Evolutionary conservation across 64 coral and sea anemone genomes (phyloP).

Genomic region (Anthopleura sola): DNA sequence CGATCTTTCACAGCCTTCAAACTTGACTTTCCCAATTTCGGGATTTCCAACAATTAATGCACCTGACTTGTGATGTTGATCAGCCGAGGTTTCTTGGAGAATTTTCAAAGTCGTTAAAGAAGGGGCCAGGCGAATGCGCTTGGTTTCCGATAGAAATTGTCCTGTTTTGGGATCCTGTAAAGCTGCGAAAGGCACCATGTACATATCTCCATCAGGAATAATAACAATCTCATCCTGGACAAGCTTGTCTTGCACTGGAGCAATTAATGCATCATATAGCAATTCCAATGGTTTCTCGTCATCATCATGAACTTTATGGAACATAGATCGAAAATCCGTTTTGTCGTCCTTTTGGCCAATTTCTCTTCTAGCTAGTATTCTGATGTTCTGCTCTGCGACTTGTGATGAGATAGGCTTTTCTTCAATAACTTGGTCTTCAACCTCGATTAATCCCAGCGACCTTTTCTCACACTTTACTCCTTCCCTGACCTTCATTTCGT

Average conservation of each 20-base stretch:
- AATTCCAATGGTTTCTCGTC: too few relatives aligned
- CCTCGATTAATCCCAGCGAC: neutral
- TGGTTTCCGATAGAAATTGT: neutral
- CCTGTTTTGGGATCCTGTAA: neutral
- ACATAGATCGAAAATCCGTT: too few relatives aligned
- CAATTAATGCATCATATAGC: too few relatives aligned
- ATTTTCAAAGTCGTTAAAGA: neutral
- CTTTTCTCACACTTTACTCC: neutral
- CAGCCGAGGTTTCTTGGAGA: neutral
- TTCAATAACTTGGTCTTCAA: neutral
- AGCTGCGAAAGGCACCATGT: neutral
- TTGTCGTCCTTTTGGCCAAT: too few relatives aligned
- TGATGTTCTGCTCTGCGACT: neutral
- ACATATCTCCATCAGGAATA: neutral
- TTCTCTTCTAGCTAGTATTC: too few relatives aligned
- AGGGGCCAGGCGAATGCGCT: neutral
- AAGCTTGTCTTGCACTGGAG: too few relatives aligned
- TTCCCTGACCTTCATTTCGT: neutral
- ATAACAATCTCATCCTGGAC: constrained; percentile 2
- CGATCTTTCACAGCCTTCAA: neutral
- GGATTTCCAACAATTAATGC: constrained; percentile 3
- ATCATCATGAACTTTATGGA: too few relatives aligned
- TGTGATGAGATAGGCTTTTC: neutral
- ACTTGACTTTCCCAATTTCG: neutral
- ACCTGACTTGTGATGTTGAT: neutral